These are phyloP conservation scores for Sorex maritimensis DNA, from an alignment of 2,797 vertebrate genomes.

Conservation along the genomic window DNA sequence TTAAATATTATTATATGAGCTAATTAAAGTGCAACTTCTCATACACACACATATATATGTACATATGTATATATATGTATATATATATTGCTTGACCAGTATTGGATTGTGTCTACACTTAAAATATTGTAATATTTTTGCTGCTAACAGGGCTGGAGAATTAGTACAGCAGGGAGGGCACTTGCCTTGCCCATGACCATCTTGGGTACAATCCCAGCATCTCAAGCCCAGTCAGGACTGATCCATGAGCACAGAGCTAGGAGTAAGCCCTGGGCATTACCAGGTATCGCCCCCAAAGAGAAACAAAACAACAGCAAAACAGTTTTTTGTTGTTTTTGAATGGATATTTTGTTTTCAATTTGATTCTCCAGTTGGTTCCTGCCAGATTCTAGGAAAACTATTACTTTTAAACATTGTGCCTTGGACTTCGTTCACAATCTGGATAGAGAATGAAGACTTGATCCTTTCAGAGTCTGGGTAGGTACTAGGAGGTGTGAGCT, in stretches of 20 bases:
- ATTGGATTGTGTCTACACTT: background rate
- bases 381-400: background rate
- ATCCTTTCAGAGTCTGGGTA: background rate
- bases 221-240: too few species aligned
- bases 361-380: background rate
- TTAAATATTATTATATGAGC: background rate
- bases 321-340: constrained; percentile 14
- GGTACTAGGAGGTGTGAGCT: background rate
- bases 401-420: background rate
- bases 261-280: too few species aligned
- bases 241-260: too few species aligned
- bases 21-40: background rate
- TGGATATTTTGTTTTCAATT: background rate
- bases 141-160: background rate
- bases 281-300: too few species aligned
- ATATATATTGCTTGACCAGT: background rate
- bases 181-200: too few species aligned
- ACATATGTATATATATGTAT: background rate
- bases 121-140: background rate
- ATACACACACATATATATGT: background rate
- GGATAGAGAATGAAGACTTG: background rate
- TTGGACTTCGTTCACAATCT: background rate
- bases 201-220: too few species aligned
- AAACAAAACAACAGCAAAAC: too few species aligned
- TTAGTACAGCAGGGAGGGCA: too few species aligned